Evolutionary conservation across 2,888 invertebrate genomes (phyloP).

Genomic region (Lacanobia oleracea): DNA sequence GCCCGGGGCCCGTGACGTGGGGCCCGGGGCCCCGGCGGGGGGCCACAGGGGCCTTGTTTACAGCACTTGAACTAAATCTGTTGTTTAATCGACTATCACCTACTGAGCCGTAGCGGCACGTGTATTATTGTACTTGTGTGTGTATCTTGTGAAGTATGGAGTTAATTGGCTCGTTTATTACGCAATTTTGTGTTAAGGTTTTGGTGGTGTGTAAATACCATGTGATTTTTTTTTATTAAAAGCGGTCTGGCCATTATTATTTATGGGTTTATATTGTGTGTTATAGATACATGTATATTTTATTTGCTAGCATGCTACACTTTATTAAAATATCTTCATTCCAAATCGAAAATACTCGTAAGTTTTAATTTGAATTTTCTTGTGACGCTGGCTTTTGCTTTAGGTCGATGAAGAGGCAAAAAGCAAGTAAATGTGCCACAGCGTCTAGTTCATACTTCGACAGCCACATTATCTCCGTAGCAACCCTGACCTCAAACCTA

Average conservation of each 20-base stretch:
- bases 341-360: too few species aligned
- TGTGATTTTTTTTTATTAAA: background rate
- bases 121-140: background rate
- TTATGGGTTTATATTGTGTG: too few species aligned
- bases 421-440: background rate
- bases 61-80: slow-evolving; percentile 42
- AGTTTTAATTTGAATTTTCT: background rate
- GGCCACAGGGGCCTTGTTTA: slow-evolving; percentile 45
- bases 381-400: background rate
- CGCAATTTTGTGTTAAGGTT: background rate
- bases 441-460: background rate
- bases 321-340: too few species aligned
- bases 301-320: too few species aligned
- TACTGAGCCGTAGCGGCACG: slow-evolving; percentile 6
- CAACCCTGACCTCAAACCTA: slow-evolving; percentile 27
- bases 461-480: background rate
- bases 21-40: slow-evolving; percentile 2
- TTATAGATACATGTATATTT: too few species aligned
- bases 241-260: background rate
- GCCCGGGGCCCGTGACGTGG: slow-evolving; percentile 10
- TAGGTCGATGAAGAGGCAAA: background rate
- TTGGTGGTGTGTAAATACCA: background rate
- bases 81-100: slow-evolving; percentile 46
- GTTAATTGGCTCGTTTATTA: slow-evolving; percentile 15
- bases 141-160: slow-evolving; percentile 8